Base-by-base conservation (phyloP, 1,140 invertebrate genomes). In the Trichomalopsis sarcophagae region DNA sequence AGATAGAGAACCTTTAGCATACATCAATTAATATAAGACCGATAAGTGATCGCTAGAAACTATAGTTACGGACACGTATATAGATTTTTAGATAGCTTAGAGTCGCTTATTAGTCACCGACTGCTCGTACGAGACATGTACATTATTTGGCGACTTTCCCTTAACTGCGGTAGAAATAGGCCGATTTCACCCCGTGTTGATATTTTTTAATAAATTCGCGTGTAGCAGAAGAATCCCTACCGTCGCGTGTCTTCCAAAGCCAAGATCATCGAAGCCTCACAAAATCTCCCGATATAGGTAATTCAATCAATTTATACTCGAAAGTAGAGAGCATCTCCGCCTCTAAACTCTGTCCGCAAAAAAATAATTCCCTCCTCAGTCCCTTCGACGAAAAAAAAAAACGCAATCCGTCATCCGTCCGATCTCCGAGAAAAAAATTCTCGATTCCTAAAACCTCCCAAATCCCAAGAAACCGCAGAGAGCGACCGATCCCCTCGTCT, bases 11-110 rank as follows among this genome's bases (percentile, higher is more conserved):
- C 55, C 55, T 62, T 62, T 62, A 62, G 66, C 66, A 66, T 27
- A 33, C 50, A 68, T 81, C 79, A 81, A 81, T 81, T 36, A 81
- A 69, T 71, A 69, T 71, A 40, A 68, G 13, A 21, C 21, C 36
- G 62, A 69, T 50, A 81, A 81, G 27, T 81, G 62, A 66, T 71
- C 62, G 55, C 78, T 23, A 74, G 17, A 74, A 74, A 36, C 73
- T 17, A 74, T 36, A 74, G 21, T 23, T 73, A 17, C 30, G 23
- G 40, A 74, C 27, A 27, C 30, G 36, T 44, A 74, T 44, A 36
- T 40, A 74, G 73, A 74, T 74, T 40, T 74, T 40, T 40, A 74
- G 73, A 74, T 74, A 74, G 17, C 27, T 74, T 17, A 36, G 14
- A 36, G 33, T 74, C 36, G 33, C 21, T 77, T 66, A 78, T 78